Base-by-base conservation (phyloP, 2,888 invertebrate genomes). In the Taenaris catops region DNA sequence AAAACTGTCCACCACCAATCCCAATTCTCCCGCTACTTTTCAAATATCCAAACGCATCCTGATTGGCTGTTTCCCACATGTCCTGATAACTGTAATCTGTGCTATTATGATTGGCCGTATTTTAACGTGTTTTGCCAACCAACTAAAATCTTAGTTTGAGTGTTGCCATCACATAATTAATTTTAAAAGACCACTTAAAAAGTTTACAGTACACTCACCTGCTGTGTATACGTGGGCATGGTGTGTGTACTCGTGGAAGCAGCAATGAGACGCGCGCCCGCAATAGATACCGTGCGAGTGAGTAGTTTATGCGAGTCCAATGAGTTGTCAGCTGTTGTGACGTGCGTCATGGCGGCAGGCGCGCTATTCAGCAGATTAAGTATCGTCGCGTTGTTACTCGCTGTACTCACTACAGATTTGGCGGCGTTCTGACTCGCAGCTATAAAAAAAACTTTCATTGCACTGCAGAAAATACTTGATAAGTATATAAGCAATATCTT, bases 321-420 rank as follows among this genome's bases (percentile, higher is more conserved):
- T 7, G 52, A 47, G 2, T 63, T 34, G 19, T 37, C 35, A 3
- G 34, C 39, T 17, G 41, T 51, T 8, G 81, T 63, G 4, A 89
- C 88, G 19, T 89, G 92, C 1, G 91, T 91, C 90, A 90, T 90
- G 38, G 92, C 92, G 39, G 93, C 92, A 21, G 94, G 93, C 11
- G 93, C 92, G 59, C 93, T 94, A 67, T 94, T 94, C 41, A 94
- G 70, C 33, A 94, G 72, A 72, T 93, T 94, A 42, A 93, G 87
- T 58, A 94, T 94, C 4, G 94, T 92, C 1, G 94, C 91, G 64
- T 94, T 93, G 60, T 75, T 91, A 41, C 72, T 83, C 2, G 88
- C 76, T 11, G 89, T 80, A 45, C 81, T 89, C 10, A 81, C 84
- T 6, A 69, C 73, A 1, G 80, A 63, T 40, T 86, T 83, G 0